Evolutionary conservation across 2,797 vertebrate genomes (phyloP).

Genomic region (Sebastes matsubarae): DNA sequence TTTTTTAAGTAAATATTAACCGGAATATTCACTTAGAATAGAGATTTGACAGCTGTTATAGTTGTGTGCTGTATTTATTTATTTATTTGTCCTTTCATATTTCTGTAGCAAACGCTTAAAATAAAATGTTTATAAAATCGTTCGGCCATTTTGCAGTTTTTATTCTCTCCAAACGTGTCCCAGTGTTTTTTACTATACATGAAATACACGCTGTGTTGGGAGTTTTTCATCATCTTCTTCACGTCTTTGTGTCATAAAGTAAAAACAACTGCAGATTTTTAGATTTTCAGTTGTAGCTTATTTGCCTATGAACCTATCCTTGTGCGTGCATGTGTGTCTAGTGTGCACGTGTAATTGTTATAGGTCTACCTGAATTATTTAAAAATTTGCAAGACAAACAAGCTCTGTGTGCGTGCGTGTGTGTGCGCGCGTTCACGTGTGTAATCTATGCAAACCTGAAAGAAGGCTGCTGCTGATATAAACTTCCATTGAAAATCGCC

Average conservation of each 20-base stretch:
- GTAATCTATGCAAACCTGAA: conserved; percentile 37
- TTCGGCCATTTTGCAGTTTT: background rate
- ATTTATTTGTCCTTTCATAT: background rate
- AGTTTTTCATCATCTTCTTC: background rate
- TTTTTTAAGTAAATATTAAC: background rate
- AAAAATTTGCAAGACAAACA: conserved; percentile 59
- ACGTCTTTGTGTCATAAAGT: background rate
- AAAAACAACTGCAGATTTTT: background rate
- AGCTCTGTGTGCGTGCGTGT: background rate
- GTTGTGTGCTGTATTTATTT: background rate
- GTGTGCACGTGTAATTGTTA: conserved; percentile 15
- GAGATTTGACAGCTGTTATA: background rate
- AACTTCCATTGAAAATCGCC: background rate
- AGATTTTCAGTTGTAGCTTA: conserved; percentile 14
- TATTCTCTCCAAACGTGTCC: background rate
- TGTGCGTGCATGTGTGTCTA: conserved; percentile 6
- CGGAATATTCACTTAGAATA: background rate
- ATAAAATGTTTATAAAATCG: background rate
- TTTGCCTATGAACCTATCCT: conserved; percentile 17
- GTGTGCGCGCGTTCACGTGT: background rate
- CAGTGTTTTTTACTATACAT: background rate
- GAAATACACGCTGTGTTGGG: background rate
- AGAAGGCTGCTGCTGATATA: conserved; percentile 12
- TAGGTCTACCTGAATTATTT: conserved; percentile 33
- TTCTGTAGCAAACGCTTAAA: background rate